These are phyloP conservation scores for Andricus curvator DNA, from an alignment of 2,888 invertebrate species.

Conservation along the genomic window DNA sequence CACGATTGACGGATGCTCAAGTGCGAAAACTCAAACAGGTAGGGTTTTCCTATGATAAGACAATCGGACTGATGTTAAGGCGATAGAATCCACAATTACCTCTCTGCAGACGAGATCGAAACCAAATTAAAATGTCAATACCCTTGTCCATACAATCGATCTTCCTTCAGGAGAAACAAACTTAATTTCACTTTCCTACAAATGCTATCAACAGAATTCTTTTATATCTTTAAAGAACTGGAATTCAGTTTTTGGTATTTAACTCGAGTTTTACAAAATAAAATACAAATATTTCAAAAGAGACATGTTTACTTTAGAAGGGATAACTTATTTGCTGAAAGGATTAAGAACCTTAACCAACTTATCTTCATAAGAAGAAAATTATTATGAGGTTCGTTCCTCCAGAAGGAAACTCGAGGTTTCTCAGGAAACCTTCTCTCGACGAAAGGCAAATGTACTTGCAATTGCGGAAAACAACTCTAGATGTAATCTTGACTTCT, in stretches of 20 bases:
- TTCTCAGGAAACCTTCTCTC: not conserved
- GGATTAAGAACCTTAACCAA: not conserved
- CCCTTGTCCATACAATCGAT: slow-evolving; percentile 1
- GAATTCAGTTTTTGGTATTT: not conserved
- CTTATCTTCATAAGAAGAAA: not conserved
- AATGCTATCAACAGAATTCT: not conserved
- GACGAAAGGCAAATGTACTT: not conserved
- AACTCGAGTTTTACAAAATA: not conserved
- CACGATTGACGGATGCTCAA: not conserved
- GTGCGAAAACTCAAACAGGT: slow-evolving; percentile 13
- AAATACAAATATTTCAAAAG: too few relatives aligned
- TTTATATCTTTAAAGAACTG: not conserved
- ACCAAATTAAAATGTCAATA: slow-evolving; percentile 23
- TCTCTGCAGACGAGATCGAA: slow-evolving; percentile 17
- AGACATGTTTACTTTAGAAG: too few relatives aligned
- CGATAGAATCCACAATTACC: not conserved
- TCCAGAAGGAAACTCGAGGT: not conserved
- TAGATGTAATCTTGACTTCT: slow-evolving; percentile 4
- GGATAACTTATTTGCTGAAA: not conserved
- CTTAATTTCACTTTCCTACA: not conserved
- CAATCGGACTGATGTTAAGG: not conserved
- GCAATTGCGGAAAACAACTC: slow-evolving; percentile 13
- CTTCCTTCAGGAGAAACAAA: slow-evolving; percentile 23
- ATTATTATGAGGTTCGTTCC: slow-evolving; percentile 5
- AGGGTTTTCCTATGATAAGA: slow-evolving; percentile 23